Conservation (phyloP, 2,888 invertebrate species). For the Melipona beecheii region DNA sequence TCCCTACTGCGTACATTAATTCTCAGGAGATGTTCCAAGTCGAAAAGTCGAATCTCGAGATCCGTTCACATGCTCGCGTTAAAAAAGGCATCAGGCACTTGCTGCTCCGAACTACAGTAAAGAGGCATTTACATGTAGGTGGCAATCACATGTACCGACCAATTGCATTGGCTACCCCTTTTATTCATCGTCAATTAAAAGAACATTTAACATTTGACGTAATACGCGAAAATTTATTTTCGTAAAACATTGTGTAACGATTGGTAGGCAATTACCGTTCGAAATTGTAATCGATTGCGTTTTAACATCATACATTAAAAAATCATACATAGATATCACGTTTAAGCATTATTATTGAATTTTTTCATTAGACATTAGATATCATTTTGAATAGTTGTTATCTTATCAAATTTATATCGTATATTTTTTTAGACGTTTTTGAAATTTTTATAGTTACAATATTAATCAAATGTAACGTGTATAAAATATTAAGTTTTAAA, state of each 20-base stretch:
- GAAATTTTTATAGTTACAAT: neutral
- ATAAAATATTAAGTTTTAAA: neutral
- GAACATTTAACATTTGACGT: neutral
- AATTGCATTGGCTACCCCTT: constrained; percentile 28
- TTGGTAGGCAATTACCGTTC: neutral
- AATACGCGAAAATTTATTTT: neutral
- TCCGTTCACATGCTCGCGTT: constrained; percentile 76
- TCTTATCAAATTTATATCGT: neutral
- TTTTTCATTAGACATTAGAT: neutral
- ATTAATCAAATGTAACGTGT: neutral
- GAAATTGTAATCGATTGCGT: constrained; percentile 4
- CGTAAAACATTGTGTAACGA: neutral
- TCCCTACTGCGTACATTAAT: constrained; percentile 59
- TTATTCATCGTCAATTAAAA: neutral
- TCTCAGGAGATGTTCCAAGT: constrained; percentile 66
- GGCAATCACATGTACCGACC: neutral
- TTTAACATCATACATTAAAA: neutral
- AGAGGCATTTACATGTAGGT: constrained; percentile 35
- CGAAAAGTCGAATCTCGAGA: constrained; percentile 71
- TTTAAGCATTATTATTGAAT: neutral
- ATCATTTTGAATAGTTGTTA: neutral
- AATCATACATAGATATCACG: neutral
- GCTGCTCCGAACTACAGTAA: constrained; percentile 36
- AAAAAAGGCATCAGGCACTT: constrained; percentile 69
- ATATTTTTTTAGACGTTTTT: neutral